A percentile compares a stretch with the other conserved stretches of the same genome.
These are phyloP conservation scores for Ephialtes manifestator DNA, from an alignment of 2,888 invertebrate species.

Conservation along the genomic window DNA sequence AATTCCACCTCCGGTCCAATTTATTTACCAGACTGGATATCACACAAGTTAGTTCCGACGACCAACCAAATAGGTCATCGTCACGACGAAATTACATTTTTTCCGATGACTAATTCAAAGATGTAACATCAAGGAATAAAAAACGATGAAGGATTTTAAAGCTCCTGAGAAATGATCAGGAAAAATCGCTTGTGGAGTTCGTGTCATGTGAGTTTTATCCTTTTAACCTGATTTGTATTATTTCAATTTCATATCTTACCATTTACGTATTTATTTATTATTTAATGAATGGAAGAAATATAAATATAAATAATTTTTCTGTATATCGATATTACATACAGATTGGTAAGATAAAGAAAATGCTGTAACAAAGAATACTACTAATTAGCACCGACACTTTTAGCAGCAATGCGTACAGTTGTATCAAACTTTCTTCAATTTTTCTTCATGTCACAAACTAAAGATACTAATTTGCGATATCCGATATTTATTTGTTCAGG, in stretches of 20 bases:
- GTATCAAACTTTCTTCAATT: no score
- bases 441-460: no score
- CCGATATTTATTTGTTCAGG: constrained; percentile 69
- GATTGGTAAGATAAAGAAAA: no score
- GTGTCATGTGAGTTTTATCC: constrained; percentile 57
- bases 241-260: not conserved
- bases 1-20: not conserved
- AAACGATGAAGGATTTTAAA: not conserved
- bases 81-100: not conserved
- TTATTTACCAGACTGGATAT: not conserved
- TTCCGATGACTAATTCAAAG: not conserved
- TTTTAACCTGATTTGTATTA: not conserved
- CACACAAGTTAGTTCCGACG: not conserved
- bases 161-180: constrained; percentile 21
- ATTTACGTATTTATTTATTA: not conserved
- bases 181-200: constrained; percentile 43
- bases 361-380: no score
- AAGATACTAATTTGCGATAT: no score
- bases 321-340: no score
- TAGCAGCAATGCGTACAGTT: no score
- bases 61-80: not conserved
- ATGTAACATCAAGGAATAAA: not conserved
- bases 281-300: no score
- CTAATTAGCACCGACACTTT: no score
- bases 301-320: no score